Evolutionary conservation across 2,888 invertebrate species (phyloP), one percentile per base, ranked within the genome.

Genomic region (Gymnosoma rotundatum): DNA sequence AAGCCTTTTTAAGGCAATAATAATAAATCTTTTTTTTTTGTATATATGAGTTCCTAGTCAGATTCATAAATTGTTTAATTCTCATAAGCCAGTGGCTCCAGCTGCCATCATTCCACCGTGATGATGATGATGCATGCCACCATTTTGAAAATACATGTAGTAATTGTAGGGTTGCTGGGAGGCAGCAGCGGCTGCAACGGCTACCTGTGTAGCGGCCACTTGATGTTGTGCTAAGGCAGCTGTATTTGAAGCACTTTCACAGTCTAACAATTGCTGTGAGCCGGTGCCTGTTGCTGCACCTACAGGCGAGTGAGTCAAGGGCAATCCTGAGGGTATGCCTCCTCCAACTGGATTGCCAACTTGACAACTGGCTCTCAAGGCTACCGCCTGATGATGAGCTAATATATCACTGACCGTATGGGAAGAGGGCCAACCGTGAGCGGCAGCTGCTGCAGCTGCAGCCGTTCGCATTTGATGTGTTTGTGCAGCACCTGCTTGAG

Each of bases 321-420:
- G 88, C 78, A 89, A 74, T 0, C 87, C 85, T 12, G 89, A 67
- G 14, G 88, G 86, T 12, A 89, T 72, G 10, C 84, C 83, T 16
- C 86, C 87, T n/a, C 85, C 87, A 3, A 88, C 89, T 1, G 89
- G 88, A 76, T 90, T 91, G 50, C 90, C 91, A 52, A 89, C 88
- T 83, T 92, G 92, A 86, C 91, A 91, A 75, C 91, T 91, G 86
- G 90, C 90, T 0, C 91, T 90, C 70, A 92, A 75, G 1, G 92
- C 92, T 1, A 92, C 91, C 3, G 91, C 91, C 83, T 92, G 91
- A 85, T 92, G 92, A 78, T 92, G 92, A 2, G 94, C 94, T 87
- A 94, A 88, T 87, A 94, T 94, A 87, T 94, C 94, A 69, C 93
- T 93, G 2, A 94, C 94, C 10, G 94, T 93, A 88, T 94, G 94